Evolutionary conservation across 1,140 invertebrate species (phyloP).

Genomic region (Ceratosolen fusciceps): DNA sequence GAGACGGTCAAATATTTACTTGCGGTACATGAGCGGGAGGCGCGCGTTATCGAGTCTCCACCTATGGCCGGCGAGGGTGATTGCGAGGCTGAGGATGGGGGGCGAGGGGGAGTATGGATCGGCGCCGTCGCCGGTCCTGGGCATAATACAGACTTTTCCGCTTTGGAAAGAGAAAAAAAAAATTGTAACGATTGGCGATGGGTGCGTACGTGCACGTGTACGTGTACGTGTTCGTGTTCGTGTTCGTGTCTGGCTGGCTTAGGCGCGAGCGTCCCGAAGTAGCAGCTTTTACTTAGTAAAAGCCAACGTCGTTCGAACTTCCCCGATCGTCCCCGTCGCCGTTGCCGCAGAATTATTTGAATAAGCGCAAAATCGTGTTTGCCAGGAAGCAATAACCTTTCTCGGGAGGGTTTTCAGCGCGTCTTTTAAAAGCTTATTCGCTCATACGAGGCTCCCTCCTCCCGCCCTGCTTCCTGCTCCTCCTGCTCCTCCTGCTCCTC

Average conservation of each 20-base stretch:
- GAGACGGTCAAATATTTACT: slow-evolving; percentile 40
- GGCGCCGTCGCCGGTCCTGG: too few relatives aligned
- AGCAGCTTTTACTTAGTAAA: too few relatives aligned
- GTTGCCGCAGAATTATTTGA: slow-evolving; percentile 38
- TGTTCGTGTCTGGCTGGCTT: too few relatives aligned
- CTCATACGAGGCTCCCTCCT: too few relatives aligned
- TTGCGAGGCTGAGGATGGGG: background rate
- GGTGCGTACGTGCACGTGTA: background rate
- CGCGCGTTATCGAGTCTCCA: slow-evolving; percentile 12
- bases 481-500: too few relatives aligned
- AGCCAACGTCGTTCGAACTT: too few relatives aligned
- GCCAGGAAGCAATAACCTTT: slow-evolving; percentile 35
- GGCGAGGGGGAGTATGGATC: too few relatives aligned
- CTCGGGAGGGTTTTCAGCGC: background rate
- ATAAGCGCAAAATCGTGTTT: slow-evolving; percentile 24
- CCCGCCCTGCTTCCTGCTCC: too few relatives aligned
- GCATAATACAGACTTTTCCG: too few relatives aligned
- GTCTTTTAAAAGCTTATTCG: background rate
- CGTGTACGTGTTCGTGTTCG: background rate
- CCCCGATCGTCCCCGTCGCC: slow-evolving; percentile 7
- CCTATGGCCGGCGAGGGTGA: background rate
- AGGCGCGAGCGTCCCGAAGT: too few relatives aligned
- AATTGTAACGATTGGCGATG: background rate
- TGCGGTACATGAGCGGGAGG: background rate
- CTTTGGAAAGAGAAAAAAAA: background rate